A percentile compares a stretch with the other conserved stretches of the same genome.
Conservation (phyloP, 2,888 invertebrate genomes). For the Andrena fulva region DNA sequence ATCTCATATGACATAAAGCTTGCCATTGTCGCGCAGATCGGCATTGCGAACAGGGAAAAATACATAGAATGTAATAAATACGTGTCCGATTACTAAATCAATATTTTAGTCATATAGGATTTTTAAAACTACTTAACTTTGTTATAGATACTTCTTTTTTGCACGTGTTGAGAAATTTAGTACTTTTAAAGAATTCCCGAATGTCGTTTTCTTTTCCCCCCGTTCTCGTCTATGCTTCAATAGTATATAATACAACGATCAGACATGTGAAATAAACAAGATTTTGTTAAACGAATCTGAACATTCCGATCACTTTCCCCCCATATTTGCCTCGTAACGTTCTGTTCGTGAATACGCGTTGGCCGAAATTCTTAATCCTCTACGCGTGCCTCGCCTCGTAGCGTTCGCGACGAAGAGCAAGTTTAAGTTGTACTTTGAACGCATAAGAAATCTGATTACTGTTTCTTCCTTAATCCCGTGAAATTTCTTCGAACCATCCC, state of each 20-base stretch:
- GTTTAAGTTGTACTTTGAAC: conserved; percentile 38
- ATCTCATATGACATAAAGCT: conserved; percentile 55
- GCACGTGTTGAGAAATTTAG: conserved; percentile 21
- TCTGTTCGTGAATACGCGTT: conserved; percentile 24
- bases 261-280: conserved; percentile 38
- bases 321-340: conserved; percentile 18
- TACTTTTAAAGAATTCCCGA: conserved; percentile 8
- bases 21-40: conserved; percentile 23
- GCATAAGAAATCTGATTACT: conserved; percentile 64
- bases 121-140: conserved; percentile 27
- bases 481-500: conserved; percentile 39
- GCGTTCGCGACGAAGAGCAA: conserved; percentile 30
- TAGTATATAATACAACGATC: conserved; percentile 45
- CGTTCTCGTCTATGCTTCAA: conserved; percentile 14
- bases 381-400: conserved; percentile 16
- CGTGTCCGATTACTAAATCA: conserved; percentile 23
- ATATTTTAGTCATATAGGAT: conserved; percentile 11
- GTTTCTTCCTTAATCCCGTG: conserved; percentile 48
- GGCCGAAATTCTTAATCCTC: conserved; percentile 18
- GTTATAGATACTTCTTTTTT: conserved; percentile 8
- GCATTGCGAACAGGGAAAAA: conserved; percentile 50
- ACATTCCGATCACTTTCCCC: conserved; percentile 16
- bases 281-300: conserved; percentile 37
- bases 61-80: conserved; percentile 27
- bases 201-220: conserved; percentile 44